Evolutionary conservation across 2,797 vertebrate species (phyloP).

Genomic region (Melopsittacus undulatus): DNA sequence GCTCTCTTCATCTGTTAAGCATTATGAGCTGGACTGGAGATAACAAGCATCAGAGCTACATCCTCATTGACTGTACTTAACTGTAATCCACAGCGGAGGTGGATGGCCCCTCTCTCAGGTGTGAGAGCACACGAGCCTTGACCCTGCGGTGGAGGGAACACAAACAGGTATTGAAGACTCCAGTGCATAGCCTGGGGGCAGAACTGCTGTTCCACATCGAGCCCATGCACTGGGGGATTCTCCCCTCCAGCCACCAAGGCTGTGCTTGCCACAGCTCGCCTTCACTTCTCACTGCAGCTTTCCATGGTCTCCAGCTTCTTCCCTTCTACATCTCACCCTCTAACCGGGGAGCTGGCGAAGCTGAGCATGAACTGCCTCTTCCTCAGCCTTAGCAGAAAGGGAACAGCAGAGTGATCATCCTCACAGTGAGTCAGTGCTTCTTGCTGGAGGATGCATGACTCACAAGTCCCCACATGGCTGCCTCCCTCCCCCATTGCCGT

Average conservation of each 20-base stretch:
- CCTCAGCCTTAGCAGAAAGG: conserved; percentile 35
- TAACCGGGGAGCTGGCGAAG: not conserved
- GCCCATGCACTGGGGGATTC: not conserved
- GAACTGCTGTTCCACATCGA: not conserved
- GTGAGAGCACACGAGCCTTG: not conserved
- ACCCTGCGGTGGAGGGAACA: not conserved
- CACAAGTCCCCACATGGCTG: conserved; percentile 32
- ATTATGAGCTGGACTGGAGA: not conserved
- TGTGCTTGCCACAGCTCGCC: not conserved
- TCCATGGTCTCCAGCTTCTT: not conserved
- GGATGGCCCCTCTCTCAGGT: not conserved
- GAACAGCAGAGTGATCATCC: conserved; percentile 36
- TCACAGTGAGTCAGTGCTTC: conserved; percentile 53
- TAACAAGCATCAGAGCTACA: not conserved
- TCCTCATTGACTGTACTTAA: not conserved
- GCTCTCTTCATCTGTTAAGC: not conserved
- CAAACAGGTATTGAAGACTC: rapidly evolving
- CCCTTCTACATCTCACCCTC: not conserved
- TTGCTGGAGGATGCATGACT: conserved; percentile 56
- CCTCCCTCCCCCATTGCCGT: conserved; percentile 12
- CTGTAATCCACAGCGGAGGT: not conserved
- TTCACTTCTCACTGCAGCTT: not conserved
- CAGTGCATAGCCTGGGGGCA: not conserved
- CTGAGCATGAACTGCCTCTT: not conserved
- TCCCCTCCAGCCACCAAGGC: not conserved